Evolutionary conservation across 2,113 vertebrate genomes (phyloP), one percentile per base, ranked within the genome.

Genomic region (Eolophus roseicapilla): DNA sequence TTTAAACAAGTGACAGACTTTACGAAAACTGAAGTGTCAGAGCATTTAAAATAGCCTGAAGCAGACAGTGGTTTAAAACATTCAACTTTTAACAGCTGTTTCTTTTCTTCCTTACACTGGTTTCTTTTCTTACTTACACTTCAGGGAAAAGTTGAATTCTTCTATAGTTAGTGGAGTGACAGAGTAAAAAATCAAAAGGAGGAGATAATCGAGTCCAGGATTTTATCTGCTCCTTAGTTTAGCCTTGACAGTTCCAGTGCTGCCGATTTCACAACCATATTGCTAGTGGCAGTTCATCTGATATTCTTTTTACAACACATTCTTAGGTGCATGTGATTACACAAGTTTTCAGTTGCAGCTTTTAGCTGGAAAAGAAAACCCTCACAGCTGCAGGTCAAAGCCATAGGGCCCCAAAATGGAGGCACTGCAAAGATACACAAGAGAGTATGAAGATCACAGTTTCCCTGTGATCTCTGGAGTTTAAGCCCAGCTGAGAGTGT

Each of bases 71-170:
- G 41, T 94, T 78, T 60, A 95, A 91, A 95, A 55, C 60, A 89
- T 91, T 41, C 75, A 95, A 91, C 60, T 95, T 91, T 55, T 2
- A 86, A 10, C 91, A 95, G 77, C 86, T 92, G 83, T 29, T 94
- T 82, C 86, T 88, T 44, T 33, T 81, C 69, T 71, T 75, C 33
- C 73, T 83, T 39, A 37, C 80, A 14, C 73, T 67, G 46, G 19
- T 39, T 59, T 59, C 33, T 59, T 59, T 59, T 59, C 33, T 57
- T 57, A 20, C 19, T 57, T 59, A 39, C 52, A 89, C 73, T 92
- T 86, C 33, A 55, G 83, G 80, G 80, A 57, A 70, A 59, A 77
- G 77, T 7, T 64, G 64, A 79, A 46, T 63, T 43, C 63, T 90
- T 82, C 82, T 50, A 1, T 65, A 91, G 65, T 64, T 65, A 27